A percentile compares a stretch with the other conserved stretches of the same genome.
These are phyloP conservation scores for Xanthorhoe spadicearia DNA, from an alignment of 2,888 invertebrate species.

Conservation along the genomic window DNA sequence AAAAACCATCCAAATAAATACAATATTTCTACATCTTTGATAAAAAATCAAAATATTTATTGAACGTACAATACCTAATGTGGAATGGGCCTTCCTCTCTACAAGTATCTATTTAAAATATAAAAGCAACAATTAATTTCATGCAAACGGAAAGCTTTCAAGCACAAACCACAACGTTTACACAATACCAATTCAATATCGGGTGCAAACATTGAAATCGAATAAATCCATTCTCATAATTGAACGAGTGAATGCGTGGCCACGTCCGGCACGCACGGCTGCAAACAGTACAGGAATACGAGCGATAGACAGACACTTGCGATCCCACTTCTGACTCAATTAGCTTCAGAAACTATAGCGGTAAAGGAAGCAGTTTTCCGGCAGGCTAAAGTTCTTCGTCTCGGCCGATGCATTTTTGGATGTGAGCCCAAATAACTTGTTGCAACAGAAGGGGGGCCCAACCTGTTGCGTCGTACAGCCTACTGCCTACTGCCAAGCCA, in stretches of 20 bases:
- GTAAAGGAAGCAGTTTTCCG: slow-evolving; percentile 58
- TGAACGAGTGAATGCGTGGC: slow-evolving; percentile 53
- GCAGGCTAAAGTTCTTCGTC: slow-evolving; percentile 64
- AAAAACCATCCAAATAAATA: not conserved
- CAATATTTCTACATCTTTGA: not conserved
- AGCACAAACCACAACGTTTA: slow-evolving; percentile 41
- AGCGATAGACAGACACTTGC: slow-evolving; percentile 39
- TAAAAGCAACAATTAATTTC: slow-evolving; percentile 26
- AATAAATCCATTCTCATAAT: slow-evolving; percentile 51
- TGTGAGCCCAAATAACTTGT: slow-evolving; percentile 82
- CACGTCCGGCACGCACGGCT: slow-evolving; percentile 49
- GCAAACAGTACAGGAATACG: slow-evolving; percentile 46
- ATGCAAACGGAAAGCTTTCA: slow-evolving; percentile 43
- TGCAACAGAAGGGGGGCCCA: slow-evolving; percentile 68
- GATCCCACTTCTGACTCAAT: slow-evolving; percentile 45
- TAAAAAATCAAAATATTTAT: not conserved
- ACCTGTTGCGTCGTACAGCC: slow-evolving; percentile 76
- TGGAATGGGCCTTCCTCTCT: not conserved
- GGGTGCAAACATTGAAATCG: slow-evolving; percentile 42
- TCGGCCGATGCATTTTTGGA: slow-evolving; percentile 83
- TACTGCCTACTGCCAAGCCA: slow-evolving; percentile 64
- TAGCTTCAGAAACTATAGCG: slow-evolving; percentile 55
- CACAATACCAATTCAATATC: slow-evolving; percentile 43
- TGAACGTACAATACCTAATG: not conserved
- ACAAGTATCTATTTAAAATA: slow-evolving; percentile 11